These are phyloP conservation scores for Oconnorella tubifera DNA, from an alignment of 2,888 invertebrate genomes.

Conservation along the genomic window DNA sequence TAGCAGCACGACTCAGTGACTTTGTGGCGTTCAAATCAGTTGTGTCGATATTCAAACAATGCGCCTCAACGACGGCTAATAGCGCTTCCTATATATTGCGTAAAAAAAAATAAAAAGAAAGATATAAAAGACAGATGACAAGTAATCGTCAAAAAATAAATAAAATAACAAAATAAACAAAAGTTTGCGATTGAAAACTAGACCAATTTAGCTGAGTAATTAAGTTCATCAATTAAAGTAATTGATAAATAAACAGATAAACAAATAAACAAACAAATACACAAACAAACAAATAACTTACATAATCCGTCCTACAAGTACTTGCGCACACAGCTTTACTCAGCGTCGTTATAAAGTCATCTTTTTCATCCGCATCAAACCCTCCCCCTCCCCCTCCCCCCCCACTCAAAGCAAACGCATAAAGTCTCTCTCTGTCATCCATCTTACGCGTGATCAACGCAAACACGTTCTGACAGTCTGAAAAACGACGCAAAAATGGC, in stretches of 20 bases:
- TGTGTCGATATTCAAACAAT: slow-evolving; percentile 47
- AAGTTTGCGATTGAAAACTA: no score
- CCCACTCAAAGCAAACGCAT: slow-evolving; percentile 74
- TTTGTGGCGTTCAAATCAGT: slow-evolving; percentile 57
- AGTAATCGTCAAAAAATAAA: no score
- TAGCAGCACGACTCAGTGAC: slow-evolving; percentile 84
- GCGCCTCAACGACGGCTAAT: slow-evolving; percentile 72
- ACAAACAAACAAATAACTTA: no score
- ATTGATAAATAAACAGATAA: no score
- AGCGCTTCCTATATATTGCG: slow-evolving; percentile 68
- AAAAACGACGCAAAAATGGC: slow-evolving; percentile 1
- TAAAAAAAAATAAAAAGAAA: background rate
- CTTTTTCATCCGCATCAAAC: slow-evolving; percentile 73
- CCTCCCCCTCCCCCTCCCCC: background rate
- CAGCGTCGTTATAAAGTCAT: slow-evolving; percentile 73
- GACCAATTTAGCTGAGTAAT: no score
- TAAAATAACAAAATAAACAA: no score
- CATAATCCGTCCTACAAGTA: slow-evolving; percentile 86
- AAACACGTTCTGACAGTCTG: slow-evolving; percentile 84
- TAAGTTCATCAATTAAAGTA: no score
- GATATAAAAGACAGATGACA: no score
- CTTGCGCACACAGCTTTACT: slow-evolving; percentile 89
- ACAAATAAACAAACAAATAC: no score
- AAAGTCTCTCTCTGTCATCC: slow-evolving; percentile 67
- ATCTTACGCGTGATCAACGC: slow-evolving; percentile 65